Percentiles rank a stretch among this genome's conserved stretches.
These are phyloP conservation scores for Pristis pectinata DNA, from an alignment of 2,797 vertebrate species.

Conservation along the genomic window DNA sequence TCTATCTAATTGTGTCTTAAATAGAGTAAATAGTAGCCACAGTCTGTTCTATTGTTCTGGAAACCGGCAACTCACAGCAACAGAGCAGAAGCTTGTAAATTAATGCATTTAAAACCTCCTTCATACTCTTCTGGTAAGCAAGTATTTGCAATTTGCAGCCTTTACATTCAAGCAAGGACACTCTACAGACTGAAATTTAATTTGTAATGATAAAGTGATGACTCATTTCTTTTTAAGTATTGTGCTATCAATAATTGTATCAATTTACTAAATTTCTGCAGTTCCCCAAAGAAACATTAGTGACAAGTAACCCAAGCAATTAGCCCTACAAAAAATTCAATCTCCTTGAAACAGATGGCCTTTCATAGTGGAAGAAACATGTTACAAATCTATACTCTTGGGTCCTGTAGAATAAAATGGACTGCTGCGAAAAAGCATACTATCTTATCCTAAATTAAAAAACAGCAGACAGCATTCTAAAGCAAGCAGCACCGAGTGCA, in stretches of 20 bases:
- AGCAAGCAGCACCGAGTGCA: neutral
- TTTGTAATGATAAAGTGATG: neutral
- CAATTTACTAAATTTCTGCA: neutral
- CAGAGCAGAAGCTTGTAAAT: neutral
- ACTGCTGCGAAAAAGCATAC: too few species aligned
- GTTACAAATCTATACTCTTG: neutral
- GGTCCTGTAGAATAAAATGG: neutral
- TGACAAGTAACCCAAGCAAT: neutral
- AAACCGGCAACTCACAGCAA: neutral
- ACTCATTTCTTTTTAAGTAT: neutral
- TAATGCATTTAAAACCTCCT: neutral
- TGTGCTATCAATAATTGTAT: neutral
- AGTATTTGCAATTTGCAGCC: neutral
- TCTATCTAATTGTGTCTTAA: too few species aligned
- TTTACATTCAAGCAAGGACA: neutral
- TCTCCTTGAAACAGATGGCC: neutral
- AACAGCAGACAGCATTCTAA: neutral
- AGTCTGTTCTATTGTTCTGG: neutral
- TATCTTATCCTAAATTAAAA: neutral
- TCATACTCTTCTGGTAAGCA: neutral
- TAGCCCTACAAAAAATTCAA: neutral
- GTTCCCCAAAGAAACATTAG: neutral
- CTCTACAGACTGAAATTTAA: neutral
- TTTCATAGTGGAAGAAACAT: neutral
- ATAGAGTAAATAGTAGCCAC: too few species aligned